Conservation (phyloP, 2,113 vertebrate genomes). For the Oxyura jamaicensis region DNA sequence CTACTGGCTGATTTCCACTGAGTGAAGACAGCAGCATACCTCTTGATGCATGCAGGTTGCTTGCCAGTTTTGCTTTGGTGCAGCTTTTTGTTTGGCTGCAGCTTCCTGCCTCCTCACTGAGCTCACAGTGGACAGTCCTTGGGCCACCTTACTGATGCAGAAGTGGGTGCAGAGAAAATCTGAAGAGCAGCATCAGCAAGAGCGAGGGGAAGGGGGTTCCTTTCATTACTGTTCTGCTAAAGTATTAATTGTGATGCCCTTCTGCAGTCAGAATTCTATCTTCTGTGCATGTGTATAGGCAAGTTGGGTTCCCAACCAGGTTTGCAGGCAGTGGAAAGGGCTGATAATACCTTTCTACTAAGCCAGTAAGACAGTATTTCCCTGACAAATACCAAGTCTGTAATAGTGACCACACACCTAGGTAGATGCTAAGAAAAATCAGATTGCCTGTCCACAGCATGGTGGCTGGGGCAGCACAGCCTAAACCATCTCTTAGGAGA, state of each 20-base stretch:
- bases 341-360: no score
- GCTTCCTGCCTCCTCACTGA: neutral
- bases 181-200: neutral
- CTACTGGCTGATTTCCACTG: neutral
- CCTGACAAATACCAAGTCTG: no score
- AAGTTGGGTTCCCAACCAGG: neutral
- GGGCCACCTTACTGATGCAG: accelerated
- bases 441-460: no score
- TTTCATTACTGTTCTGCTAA: neutral
- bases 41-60: neutral
- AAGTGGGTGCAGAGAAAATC: neutral
- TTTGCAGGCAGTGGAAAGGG: neutral
- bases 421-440: no score
- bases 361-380: no score
- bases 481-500: no score
- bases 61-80: accelerated
- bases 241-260: neutral
- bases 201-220: neutral
- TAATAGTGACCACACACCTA: no score
- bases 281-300: accelerated
- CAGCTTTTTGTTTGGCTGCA: neutral
- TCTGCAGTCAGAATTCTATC: neutral
- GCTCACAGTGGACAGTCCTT: neutral
- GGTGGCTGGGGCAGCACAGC: no score
- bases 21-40: accelerated